Evolutionary conservation across 2,113 vertebrate genomes (phyloP).

Genomic region (Megaleporinus macrocephalus): DNA sequence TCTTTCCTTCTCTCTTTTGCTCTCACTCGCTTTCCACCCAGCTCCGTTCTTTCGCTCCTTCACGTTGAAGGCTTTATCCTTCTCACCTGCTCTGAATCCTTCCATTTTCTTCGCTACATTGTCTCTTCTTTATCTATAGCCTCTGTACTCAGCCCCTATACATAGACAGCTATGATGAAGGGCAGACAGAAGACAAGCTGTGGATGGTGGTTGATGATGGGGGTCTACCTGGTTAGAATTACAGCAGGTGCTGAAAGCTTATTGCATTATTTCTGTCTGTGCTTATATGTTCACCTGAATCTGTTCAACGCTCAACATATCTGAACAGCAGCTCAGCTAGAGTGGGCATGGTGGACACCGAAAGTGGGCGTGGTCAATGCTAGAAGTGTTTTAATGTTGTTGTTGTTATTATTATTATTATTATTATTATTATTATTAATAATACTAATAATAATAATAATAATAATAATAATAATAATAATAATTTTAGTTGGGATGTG

Average conservation of each 20-base stretch:
- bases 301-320: not conserved
- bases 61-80: not conserved
- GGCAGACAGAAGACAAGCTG: slow-evolving; percentile 74
- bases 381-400: no score
- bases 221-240: slow-evolving; percentile 77
- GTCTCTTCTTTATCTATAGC: slow-evolving; percentile 40
- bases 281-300: slow-evolving; percentile 31
- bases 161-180: slow-evolving; percentile 75
- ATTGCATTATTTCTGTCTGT: slow-evolving; percentile 76
- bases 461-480: no score
- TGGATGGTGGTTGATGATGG: slow-evolving; percentile 73
- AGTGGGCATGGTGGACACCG: no score
- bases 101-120: not conserved
- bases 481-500: no score
- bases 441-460: no score
- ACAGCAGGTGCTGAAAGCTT: slow-evolving; percentile 69
- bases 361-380: no score
- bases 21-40: slow-evolving; percentile 69
- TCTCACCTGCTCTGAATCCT: not conserved
- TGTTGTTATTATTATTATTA: no score
- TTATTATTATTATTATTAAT: no score
- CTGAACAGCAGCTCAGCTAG: no score
- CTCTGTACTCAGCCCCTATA: slow-evolving; percentile 30
- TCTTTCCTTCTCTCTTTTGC: slow-evolving; percentile 1
- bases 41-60: slow-evolving; percentile 15